Conservation (phyloP, 2,797 vertebrate species). For the Cygnus olor region DNA sequence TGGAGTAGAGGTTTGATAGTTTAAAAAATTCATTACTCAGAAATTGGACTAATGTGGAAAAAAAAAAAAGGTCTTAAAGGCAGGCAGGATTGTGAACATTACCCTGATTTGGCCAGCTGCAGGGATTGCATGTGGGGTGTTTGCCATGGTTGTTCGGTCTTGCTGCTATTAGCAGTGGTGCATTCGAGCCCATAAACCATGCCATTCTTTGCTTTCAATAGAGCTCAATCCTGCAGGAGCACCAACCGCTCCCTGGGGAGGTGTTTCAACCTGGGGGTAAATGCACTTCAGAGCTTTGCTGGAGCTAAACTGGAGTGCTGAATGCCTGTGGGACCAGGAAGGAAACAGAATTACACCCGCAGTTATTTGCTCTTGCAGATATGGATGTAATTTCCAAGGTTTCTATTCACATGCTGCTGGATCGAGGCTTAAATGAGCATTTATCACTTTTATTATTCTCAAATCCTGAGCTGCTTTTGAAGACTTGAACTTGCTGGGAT, state of each 20-base stretch:
- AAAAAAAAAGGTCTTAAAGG: neutral
- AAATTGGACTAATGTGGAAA: neutral
- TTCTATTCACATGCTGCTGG: neutral
- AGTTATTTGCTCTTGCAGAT: neutral
- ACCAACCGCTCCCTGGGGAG: neutral
- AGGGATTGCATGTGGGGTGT: rapidly evolving
- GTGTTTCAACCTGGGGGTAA: neutral
- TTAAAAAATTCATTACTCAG: neutral
- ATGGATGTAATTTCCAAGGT: neutral
- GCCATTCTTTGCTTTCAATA: rapidly evolving
- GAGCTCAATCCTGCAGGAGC: neutral
- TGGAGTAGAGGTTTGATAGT: neutral
- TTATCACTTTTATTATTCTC: neutral
- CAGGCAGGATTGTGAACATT: neutral
- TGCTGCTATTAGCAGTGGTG: neutral
- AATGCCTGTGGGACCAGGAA: neutral
- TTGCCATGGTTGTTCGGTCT: neutral
- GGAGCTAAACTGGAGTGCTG: neutral
- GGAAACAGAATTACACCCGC: neutral
- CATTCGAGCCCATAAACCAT: neutral
- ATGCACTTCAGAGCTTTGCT: neutral
- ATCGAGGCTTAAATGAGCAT: neutral
- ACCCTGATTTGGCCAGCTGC: rapidly evolving
- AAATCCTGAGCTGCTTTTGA: neutral
- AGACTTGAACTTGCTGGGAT: neutral